Conservation (phyloP, 2,888 invertebrate species). For the Tetranychus truncatus region DNA sequence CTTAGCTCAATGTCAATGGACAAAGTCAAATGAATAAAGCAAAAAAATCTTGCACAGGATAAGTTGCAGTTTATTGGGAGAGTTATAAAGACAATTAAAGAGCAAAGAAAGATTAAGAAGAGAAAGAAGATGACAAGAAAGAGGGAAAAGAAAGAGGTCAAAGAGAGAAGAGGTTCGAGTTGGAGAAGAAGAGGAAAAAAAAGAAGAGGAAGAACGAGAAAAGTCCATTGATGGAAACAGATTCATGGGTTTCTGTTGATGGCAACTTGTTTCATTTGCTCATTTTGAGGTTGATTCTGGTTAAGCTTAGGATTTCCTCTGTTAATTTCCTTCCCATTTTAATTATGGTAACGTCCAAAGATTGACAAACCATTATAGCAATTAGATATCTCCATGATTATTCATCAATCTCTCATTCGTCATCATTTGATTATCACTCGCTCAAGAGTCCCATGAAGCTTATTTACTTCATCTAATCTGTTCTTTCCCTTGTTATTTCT, state of each 20-base stretch:
- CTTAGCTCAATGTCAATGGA: no score
- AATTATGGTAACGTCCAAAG: conserved; percentile 1
- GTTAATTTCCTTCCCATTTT: neutral
- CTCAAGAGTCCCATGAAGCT: neutral
- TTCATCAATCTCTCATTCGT: no score
- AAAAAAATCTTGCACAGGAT: neutral
- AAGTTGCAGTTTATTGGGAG: neutral
- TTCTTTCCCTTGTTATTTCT: neutral
- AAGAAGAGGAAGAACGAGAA: neutral
- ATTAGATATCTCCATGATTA: neutral
- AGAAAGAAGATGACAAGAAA: neutral
- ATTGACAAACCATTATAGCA: neutral
- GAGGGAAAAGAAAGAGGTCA: conserved; percentile 1
- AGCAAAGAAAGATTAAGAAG: neutral
- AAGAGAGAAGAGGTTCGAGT: conserved; percentile 5
- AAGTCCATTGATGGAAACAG: neutral
- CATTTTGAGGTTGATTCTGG: neutral
- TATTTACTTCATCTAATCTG: neutral
- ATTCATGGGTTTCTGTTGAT: no score
- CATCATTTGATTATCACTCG: no score
- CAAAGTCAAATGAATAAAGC: no score
- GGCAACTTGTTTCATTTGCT: neutral
- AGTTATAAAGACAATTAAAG: neutral
- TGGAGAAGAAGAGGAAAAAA: neutral
- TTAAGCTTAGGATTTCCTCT: neutral